These are phyloP conservation scores for Malthinus seriepunctatus DNA, from an alignment of 2,888 invertebrate genomes.

Conservation along the genomic window DNA sequence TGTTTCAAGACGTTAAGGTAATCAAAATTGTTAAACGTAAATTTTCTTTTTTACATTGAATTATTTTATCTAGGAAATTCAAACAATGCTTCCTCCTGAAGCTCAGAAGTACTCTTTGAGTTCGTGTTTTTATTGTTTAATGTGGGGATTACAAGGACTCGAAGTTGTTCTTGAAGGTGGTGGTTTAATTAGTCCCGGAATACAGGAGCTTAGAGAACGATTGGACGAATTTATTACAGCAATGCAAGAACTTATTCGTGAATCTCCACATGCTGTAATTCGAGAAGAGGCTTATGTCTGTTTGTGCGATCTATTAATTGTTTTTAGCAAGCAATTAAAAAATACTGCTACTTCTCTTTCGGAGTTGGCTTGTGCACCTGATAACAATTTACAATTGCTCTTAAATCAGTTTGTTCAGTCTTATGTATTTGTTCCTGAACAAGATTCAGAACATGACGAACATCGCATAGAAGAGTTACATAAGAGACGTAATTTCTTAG, in stretches of 20 bases:
- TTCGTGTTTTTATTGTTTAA: constrained; percentile 82
- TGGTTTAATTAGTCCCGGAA: constrained; percentile 60
- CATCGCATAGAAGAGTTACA: constrained; percentile 96
- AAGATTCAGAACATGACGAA: constrained; percentile 90
- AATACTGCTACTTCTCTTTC: constrained; percentile 55
- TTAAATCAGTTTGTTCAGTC: constrained; percentile 91
- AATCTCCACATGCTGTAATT: constrained; percentile 68
- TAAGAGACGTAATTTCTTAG: constrained; percentile 93
- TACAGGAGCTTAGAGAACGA: constrained; percentile 67
- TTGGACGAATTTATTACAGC: constrained; percentile 76
- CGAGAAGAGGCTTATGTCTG: constrained; percentile 89
- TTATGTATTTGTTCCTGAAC: constrained; percentile 91
- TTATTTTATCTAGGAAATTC: constrained; percentile 48
- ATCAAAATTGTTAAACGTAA: constrained; percentile 7
- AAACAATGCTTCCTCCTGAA: constrained; percentile 57
- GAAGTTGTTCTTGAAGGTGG: constrained; percentile 72
- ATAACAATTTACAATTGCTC: constrained; percentile 75
- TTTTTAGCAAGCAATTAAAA: constrained; percentile 85
- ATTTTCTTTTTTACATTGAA: not conserved
- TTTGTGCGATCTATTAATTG: constrained; percentile 92
- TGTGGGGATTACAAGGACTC: constrained; percentile 87
- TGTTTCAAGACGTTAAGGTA: constrained; percentile 73
- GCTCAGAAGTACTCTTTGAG: constrained; percentile 80
- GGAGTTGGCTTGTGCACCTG: constrained; percentile 78
- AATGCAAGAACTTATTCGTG: constrained; percentile 70